phyloP scores from a whole-genome alignment of 2,113 vertebrate genomes.

The Brachyhypopomus occidentalis region DNA sequence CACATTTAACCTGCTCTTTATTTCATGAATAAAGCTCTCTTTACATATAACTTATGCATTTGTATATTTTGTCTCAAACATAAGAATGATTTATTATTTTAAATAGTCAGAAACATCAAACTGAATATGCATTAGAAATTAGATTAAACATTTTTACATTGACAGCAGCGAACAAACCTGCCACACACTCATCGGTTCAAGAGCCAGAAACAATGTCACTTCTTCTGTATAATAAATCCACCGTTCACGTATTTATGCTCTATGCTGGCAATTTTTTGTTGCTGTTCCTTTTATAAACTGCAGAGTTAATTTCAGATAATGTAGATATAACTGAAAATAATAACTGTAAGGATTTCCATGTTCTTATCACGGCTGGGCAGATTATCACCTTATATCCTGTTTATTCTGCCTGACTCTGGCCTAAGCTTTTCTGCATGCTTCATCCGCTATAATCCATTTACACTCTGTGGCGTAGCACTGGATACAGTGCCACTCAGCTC shows the following conservation, averaged over 20 bases:
- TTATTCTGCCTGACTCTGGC: constrained; percentile 62
- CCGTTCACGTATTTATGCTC: background rate
- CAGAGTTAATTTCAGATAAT: constrained; percentile 7
- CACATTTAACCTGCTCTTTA: constrained; percentile 18
- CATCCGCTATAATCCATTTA: constrained; percentile 74
- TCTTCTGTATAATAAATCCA: background rate
- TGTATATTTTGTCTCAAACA: constrained; percentile 46
- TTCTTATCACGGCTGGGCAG: constrained; percentile 61
- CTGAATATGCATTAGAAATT: background rate
- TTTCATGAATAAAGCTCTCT: constrained; percentile 51
- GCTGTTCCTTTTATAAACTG: background rate
- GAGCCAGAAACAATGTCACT: background rate
- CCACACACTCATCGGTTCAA: background rate
- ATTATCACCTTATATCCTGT: constrained; percentile 64
- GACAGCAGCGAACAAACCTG: background rate
- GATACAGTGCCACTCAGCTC: constrained; percentile 44
- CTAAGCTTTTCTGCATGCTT: constrained; percentile 56
- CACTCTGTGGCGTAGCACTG: constrained; percentile 45
- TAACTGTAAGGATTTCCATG: constrained; percentile 51
- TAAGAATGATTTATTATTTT: constrained; percentile 22
- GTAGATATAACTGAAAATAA: constrained; percentile 5
- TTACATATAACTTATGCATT: constrained; percentile 45
- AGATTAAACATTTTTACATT: background rate
- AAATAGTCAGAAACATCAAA: background rate
- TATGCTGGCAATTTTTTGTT: background rate